Conservation (phyloP, 2,888 invertebrate species). For the Temnothorax ravouxi region DNA sequence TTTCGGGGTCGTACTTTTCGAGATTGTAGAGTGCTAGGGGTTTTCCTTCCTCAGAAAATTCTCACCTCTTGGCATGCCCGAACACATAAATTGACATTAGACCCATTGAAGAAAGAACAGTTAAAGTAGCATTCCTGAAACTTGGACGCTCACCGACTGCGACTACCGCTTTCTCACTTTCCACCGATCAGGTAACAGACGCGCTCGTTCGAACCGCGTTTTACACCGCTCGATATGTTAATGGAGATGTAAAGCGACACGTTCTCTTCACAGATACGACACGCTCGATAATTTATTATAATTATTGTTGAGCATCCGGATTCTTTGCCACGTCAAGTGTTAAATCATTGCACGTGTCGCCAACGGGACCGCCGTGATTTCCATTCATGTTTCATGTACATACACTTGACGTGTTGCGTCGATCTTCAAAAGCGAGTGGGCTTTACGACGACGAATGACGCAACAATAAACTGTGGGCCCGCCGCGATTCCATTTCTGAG, state of each 20-base stretch:
- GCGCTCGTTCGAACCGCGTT: neutral
- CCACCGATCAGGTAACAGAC: neutral
- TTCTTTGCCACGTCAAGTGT: slow-evolving; percentile 3
- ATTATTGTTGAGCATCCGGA: slow-evolving; percentile 39
- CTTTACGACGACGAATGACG: slow-evolving; percentile 65
- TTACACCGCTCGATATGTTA: slow-evolving; percentile 44
- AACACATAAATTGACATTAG: neutral
- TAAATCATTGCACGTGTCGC: slow-evolving; percentile 68
- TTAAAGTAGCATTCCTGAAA: slow-evolving; percentile 20
- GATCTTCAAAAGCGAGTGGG: slow-evolving; percentile 70
- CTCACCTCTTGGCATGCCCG: neutral
- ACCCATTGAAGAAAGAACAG: neutral
- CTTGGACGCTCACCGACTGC: neutral
- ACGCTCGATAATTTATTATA: slow-evolving; percentile 43
- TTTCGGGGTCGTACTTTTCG: neutral
- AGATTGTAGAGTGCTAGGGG: neutral
- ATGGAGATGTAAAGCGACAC: slow-evolving; percentile 40
- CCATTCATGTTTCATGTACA: slow-evolving; percentile 62
- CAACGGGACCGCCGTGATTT: slow-evolving; percentile 66
- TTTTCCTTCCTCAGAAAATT: neutral
- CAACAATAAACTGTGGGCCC: slow-evolving; percentile 66
- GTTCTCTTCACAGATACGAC: neutral
- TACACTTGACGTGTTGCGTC: slow-evolving; percentile 60
- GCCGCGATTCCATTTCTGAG: slow-evolving; percentile 32
- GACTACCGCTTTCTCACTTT: neutral